Evolutionary conservation across 2,113 vertebrate species (phyloP), one percentile per base, ranked within the genome.

Genomic region (Oceanodroma tethys): DNA sequence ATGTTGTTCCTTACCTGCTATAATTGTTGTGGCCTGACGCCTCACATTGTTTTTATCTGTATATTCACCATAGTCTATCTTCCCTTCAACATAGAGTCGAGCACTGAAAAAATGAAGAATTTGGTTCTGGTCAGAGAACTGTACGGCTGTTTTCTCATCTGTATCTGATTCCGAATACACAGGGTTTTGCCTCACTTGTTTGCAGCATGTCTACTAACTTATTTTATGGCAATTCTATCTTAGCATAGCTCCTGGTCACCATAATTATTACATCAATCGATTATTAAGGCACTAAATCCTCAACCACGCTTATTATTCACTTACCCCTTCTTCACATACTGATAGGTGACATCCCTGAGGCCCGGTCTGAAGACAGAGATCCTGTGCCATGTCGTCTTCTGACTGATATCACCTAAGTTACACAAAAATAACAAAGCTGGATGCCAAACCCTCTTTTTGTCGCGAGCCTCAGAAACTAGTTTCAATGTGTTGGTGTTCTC

Each of bases 31-130:
- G 67, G 99, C 99, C 93, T 99, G 99, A 14, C 99, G 98, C 80
- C 99, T 98, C 75, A 99, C 98, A 1, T 99, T 99, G 97, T 99
- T 99, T 95, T 99, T 99, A 95, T 99, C 99, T 17, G 98, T 98
- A 12, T 99, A 99, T 96, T 99, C 99, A 6, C 99, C 99, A 25
- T 99, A 99, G 96, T 99, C 99, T 78, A 99, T 97, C 93, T 99
- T 99, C 21, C 99, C 99, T 97, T 99, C 99, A 45, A 99, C 98
- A 1, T 98, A 99, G 71, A 99, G 80, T 72, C 99, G 98, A 43
- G 99, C 94, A 56, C 99, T 99, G 87, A 73, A 88, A 22, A 75
- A 80, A 63, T 68, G 3, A 97, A 71, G 42, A 75, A 68, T 65
- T 43, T 66, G 5, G 21, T 68, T 68, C 56, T 45, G 9, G 40